Percentiles rank a stretch among this genome's conserved stretches.
These are phyloP conservation scores for Drosophila erecta DNA, from an alignment of 1,140 invertebrate genomes.

Conservation along the genomic window DNA sequence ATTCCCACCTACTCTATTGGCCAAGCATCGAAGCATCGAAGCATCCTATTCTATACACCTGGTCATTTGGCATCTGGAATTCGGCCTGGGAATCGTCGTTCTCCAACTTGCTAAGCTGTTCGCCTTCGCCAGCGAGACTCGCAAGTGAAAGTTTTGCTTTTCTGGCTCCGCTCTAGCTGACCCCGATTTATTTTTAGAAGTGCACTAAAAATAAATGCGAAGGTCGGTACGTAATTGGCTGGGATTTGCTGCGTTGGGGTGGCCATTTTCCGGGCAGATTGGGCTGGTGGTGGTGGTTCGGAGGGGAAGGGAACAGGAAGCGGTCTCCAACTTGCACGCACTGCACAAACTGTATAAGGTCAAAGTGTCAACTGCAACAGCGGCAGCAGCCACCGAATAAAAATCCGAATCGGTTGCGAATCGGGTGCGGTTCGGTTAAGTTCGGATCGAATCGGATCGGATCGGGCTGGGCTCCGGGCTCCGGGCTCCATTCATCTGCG, in stretches of 20 bases:
- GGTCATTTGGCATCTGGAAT: conserved; percentile 3
- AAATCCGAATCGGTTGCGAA: background rate
- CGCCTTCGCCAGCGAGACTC: background rate
- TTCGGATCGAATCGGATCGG: background rate
- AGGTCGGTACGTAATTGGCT: conserved; percentile 70
- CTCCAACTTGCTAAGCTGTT: background rate
- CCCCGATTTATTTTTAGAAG: conserved; percentile 79
- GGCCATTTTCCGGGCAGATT: too few species aligned
- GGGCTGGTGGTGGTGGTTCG: too few species aligned
- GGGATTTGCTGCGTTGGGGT: background rate
- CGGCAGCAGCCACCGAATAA: background rate
- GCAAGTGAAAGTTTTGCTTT: conserved; percentile 1
- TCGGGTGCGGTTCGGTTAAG: conserved; percentile 1
- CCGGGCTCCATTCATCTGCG: conserved; percentile 29
- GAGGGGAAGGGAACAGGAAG: background rate
- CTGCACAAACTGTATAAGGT: conserved; percentile 57
- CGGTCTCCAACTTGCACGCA: conserved; percentile 21
- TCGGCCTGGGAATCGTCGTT: background rate
- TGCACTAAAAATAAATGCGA: conserved; percentile 80
- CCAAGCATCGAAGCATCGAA: too few species aligned
- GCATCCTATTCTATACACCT: background rate
- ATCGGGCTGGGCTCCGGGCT: background rate
- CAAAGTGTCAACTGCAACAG: conserved; percentile 66
- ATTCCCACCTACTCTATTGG: background rate
- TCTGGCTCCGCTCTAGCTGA: conserved; percentile 47